These are phyloP conservation scores for Caenorhabditis wallacei DNA, from an alignment of 2,888 invertebrate genomes.

Conservation along the genomic window DNA sequence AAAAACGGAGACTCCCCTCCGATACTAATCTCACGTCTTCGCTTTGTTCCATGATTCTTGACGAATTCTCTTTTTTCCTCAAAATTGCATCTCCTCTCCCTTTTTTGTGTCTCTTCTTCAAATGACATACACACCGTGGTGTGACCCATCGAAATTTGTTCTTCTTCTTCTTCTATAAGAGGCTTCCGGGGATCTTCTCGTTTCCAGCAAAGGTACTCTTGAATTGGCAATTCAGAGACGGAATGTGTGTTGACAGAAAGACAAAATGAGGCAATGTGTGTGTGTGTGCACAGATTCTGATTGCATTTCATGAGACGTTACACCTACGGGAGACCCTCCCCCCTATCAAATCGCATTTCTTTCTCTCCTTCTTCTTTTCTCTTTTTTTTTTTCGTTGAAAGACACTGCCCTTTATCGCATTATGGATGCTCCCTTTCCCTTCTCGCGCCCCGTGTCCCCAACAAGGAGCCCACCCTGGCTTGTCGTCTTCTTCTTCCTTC, in stretches of 20 bases:
- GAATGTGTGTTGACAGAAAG: constrained; percentile 46
- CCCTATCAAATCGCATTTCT: constrained; percentile 61
- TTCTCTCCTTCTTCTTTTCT: constrained; percentile 1
- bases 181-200: not conserved
- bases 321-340: constrained; percentile 35
- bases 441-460: constrained; percentile 22
- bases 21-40: constrained; percentile 48
- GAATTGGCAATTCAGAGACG: constrained; percentile 59
- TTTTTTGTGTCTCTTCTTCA: not conserved
- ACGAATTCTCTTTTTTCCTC: constrained; percentile 43
- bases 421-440: constrained; percentile 64
- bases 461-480: constrained; percentile 43
- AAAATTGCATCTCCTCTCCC: constrained; percentile 55
- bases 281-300: constrained; percentile 46
- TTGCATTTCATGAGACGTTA: constrained; percentile 66
- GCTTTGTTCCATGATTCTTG: constrained; percentile 36
- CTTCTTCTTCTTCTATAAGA: constrained; percentile 1
- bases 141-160: constrained; percentile 62
- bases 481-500: constrained; percentile 26
- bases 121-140: constrained; percentile 5
- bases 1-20: constrained; percentile 24
- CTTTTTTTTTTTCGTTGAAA: constrained; percentile 27
- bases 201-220: constrained; percentile 34
- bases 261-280: constrained; percentile 17
- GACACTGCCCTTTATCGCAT: constrained; percentile 65